Conservation (phyloP, 1,140 invertebrate species). For the Diuraphis noxia region DNA sequence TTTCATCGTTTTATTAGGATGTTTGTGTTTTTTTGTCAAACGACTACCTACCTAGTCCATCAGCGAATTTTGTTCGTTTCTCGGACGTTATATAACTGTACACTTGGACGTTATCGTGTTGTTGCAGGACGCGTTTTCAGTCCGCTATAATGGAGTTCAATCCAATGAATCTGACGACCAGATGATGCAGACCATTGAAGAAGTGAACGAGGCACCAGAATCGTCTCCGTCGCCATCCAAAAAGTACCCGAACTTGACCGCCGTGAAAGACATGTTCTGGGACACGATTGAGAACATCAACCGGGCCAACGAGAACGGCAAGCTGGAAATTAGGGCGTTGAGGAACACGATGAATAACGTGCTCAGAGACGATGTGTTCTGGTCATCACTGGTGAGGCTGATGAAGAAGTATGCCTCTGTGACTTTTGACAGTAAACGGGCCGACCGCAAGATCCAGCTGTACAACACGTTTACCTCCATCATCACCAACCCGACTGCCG, state of each 20-base stretch:
- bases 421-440: background rate
- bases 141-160: too few relatives aligned
- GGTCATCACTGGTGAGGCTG: accelerated
- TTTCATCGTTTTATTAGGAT: too few relatives aligned
- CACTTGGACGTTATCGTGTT: background rate
- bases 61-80: too few relatives aligned
- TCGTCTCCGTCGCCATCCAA: background rate
- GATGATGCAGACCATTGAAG: background rate
- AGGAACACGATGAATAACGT: background rate
- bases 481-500: background rate
- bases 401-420: background rate
- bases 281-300: background rate
- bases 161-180: too few relatives aligned
- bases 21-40: too few relatives aligned
- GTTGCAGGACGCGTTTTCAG: background rate
- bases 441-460: background rate
- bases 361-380: background rate
- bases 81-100: background rate
- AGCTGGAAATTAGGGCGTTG: background rate
- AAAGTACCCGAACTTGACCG: background rate
- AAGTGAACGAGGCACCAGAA: background rate
- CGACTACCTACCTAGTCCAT: too few relatives aligned
- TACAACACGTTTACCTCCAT: background rate
- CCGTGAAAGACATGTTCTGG: background rate
- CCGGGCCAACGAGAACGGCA: background rate